These are phyloP conservation scores for Trigoniulus corallinus DNA, from an alignment of 1,140 invertebrate genomes.

Conservation along the genomic window DNA sequence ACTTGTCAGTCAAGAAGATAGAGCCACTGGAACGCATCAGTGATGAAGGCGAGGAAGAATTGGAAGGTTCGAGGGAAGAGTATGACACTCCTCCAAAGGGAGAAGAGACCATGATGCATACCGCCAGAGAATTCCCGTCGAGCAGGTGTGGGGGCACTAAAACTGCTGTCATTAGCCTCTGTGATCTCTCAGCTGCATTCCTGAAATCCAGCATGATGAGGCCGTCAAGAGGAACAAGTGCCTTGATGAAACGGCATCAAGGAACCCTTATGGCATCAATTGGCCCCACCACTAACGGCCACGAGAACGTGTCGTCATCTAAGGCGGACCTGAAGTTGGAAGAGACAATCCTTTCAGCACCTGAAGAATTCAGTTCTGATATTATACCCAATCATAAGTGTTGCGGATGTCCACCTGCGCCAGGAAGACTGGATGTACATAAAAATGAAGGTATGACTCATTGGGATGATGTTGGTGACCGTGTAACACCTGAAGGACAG, in stretches of 20 bases:
- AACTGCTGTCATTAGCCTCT: slow-evolving; percentile 18
- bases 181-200: slow-evolving; percentile 18
- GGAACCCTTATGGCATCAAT: too few relatives aligned
- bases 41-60: slow-evolving; percentile 6
- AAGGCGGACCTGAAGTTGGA: neutral
- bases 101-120: slow-evolving; percentile 1
- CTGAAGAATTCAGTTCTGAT: neutral
- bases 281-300: slow-evolving; percentile 12
- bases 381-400: neutral
- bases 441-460: too few relatives aligned
- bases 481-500: too few relatives aligned
- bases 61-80: slow-evolving; percentile 2
- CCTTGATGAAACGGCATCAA: too few relatives aligned
- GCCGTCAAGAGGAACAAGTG: neutral
- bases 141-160: slow-evolving; percentile 12
- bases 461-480: too few relatives aligned
- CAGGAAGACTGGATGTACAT: too few relatives aligned
- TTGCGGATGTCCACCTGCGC: too few relatives aligned
- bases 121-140: neutral
- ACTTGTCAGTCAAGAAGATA: slow-evolving; percentile 9
- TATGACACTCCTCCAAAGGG: slow-evolving; percentile 7
- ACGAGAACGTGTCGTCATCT: neutral
- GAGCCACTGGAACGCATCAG: slow-evolving; percentile 11
- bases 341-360: neutral
- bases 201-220: slow-evolving; percentile 12